Conservation (phyloP, 2,113 vertebrate genomes). For the Cebidichthys violaceus region DNA sequence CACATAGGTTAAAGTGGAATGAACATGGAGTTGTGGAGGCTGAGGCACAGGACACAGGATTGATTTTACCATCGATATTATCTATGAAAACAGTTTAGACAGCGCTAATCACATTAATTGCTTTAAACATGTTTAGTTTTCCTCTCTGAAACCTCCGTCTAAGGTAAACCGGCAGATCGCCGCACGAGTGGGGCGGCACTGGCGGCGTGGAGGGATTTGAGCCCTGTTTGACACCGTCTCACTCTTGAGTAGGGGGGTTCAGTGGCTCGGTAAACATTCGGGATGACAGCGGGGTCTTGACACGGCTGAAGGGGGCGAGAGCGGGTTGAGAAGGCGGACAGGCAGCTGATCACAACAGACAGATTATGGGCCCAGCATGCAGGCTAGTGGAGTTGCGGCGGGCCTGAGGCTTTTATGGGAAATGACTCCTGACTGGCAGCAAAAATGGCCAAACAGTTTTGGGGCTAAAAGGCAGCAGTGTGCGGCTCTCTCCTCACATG, state of each 20-base stretch:
- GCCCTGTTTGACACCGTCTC: constrained; percentile 59
- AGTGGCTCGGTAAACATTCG: constrained; percentile 74
- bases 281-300: constrained; percentile 78
- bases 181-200: constrained; percentile 26
- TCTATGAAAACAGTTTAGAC: constrained; percentile 81
- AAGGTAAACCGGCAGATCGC: constrained; percentile 58
- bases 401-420: constrained; percentile 86
- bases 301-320: constrained; percentile 75
- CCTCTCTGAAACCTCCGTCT: constrained; percentile 66
- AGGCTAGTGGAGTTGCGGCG: constrained; percentile 47
- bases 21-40: constrained; percentile 35
- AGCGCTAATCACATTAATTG: constrained; percentile 80
- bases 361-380: constrained; percentile 76
- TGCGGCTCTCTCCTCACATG: constrained; percentile 80
- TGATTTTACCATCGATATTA: constrained; percentile 73
- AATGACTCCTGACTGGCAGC: constrained; percentile 89
- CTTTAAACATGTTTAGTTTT: constrained; percentile 82
- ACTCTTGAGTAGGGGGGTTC: constrained; percentile 36
- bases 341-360: constrained; percentile 83
- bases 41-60: constrained; percentile 46
- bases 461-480: constrained; percentile 87
- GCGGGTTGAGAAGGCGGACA: constrained; percentile 47
- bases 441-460: constrained; percentile 81
- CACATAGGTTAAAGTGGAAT: constrained; percentile 32
- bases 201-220: constrained; percentile 47